Evolutionary conservation across 2,797 vertebrate species (phyloP), one percentile per base, ranked within the genome.

Genomic region (Selene dorsalis): DNA sequence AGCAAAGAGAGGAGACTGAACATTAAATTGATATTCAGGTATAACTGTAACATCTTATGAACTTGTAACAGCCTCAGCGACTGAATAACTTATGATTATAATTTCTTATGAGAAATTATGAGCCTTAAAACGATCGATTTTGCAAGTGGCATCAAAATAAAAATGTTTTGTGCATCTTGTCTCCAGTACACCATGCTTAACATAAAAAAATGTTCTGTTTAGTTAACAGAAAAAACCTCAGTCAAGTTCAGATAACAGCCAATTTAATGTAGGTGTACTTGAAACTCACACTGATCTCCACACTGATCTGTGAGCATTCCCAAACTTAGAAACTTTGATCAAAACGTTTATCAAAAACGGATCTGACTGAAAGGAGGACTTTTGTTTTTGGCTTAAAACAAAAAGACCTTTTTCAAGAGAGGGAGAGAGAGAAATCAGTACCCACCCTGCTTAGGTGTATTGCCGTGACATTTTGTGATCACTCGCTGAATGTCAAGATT

Each of bases 381-480:
- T 73, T 57, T 74, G 30, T 43, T 58, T 76, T 64, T 22, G 16
- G 6, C 26, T 76, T 67, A 52, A 63, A 83, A 57, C 55, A 48
- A 65, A 70, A 81, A 72, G 30, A 22, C 24, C 5, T 18, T 57
- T 70, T 35, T 53, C 0, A 18, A 52, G 41, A 39, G 18, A 60
- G 41, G 9, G 32, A 35, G 32, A 9, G 7, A 8, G 7, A 35
- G 7, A 35, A 24, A 45, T 53, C 56, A 32, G 47, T 73, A 70
- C 69, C 62, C 62, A 59, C 69, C 77, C 86, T 55, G 76, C 73
- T 80, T 14, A 65, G 53, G n/a, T 56, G 65, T 61, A 75, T 69
- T 71, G 77, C 67, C 7, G 14, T 91, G 92, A 87, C 89, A 89
- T 90, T 89, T 89, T 85, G 65, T 72, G 76, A 81, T 89, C 64